Base-by-base conservation (phyloP, 2,888 invertebrate genomes). In the Agrochola macilenta region DNA sequence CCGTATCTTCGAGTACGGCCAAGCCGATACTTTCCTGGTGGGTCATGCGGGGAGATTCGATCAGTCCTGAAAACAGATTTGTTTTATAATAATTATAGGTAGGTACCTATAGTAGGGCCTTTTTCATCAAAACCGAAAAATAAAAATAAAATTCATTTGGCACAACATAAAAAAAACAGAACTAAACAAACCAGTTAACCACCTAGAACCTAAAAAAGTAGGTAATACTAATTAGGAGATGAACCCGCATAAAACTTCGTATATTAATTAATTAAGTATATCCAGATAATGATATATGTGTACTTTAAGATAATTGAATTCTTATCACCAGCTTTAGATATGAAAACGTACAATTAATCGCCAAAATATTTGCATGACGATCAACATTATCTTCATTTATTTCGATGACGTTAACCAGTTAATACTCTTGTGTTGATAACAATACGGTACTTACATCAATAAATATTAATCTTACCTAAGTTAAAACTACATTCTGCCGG, bases 1-100 rank as follows among this genome's bases (percentile, higher is more conserved):
- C 95, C 60, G 97, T 97, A 89, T 98, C 98, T 95, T 98, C 97
- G 23, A 98, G 96, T 87, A 97, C 97, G 0, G 98, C 98, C 75
- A 98, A 93, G n/a, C 97, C 91, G 54, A 98, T 94, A 74, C 98
- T 98, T 68, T 98, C 97, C 30, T 97, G 95, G 85, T 98, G 98
- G 8, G 97, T 93, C 90, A 98, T 97, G 63, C 95, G 95, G 0
- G 97, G 97, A 74, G 98, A 98, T 93, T 98, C 98, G 63, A 97
- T 91, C 69, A 97, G 93, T 43, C 98, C 98, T 97, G 93, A 26
- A 89, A 92, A 79, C 65, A 72, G 85, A 64, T 49, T 54, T 39
- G 8, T 35, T 52, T 66, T 46, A 54, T 30, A 57, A 35, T 72
- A 17, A 43, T n/a, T 65, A 8, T 8, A 26, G 7, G 2, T 14